phyloP scores from a whole-genome alignment of 1,140 invertebrate species.

The Drosophila trapezifrons region DNA sequence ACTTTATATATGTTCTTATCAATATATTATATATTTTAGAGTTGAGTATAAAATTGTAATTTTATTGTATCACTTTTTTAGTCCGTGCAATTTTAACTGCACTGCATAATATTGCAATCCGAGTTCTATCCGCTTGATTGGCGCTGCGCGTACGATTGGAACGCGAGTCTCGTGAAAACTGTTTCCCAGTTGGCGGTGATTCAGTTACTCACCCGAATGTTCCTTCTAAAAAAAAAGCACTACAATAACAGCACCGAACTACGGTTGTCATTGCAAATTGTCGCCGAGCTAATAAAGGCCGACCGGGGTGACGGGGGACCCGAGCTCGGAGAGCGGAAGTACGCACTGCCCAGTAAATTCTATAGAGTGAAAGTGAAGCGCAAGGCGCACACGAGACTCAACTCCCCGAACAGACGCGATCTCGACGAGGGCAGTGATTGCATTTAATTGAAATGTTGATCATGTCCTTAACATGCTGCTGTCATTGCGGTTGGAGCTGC shows the following conservation, averaged over 20 bases:
- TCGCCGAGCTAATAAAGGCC: conserved; percentile 77
- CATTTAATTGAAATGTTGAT: conserved; percentile 80
- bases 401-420: conserved; percentile 34
- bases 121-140: conserved; percentile 41
- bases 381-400: conserved; percentile 40
- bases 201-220: conserved; percentile 65
- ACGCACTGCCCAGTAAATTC: conserved; percentile 71
- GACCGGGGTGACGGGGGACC: conserved; percentile 14
- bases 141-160: conserved; percentile 62
- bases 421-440: conserved; percentile 58
- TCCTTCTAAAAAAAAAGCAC: conserved; percentile 65
- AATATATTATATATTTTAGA: not conserved
- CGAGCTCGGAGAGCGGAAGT: conserved; percentile 64
- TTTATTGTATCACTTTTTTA: not conserved
- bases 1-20: too few species aligned
- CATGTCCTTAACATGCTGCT: conserved; percentile 73
- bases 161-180: conserved; percentile 70
- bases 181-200: conserved; percentile 63
- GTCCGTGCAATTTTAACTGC: not conserved
- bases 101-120: not conserved
- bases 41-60: too few species aligned
- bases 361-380: conserved; percentile 72
- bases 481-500: conserved; percentile 34
- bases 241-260: conserved; percentile 54
- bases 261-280: conserved; percentile 76